These are phyloP conservation scores for Copidosoma aretas DNA, from an alignment of 2,888 invertebrate genomes.

Conservation along the genomic window DNA sequence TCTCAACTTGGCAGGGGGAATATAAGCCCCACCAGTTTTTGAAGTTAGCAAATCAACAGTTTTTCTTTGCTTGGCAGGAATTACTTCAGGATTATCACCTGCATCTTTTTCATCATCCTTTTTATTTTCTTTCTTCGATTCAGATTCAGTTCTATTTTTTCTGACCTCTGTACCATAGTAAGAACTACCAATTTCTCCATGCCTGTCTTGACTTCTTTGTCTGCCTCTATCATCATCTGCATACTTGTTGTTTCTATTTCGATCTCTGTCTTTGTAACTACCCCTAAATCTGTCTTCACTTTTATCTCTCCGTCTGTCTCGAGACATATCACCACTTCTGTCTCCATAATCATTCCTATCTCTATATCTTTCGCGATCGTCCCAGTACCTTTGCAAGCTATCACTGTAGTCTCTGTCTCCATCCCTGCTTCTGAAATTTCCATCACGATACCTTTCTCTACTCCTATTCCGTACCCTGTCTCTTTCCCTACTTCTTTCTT, in stretches of 20 bases:
- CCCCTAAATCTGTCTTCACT: constrained; percentile 30
- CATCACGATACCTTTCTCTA: neutral
- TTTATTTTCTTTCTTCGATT: constrained; percentile 29
- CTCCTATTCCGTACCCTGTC: constrained; percentile 9
- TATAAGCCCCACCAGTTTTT: constrained; percentile 93
- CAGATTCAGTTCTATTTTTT: constrained; percentile 29
- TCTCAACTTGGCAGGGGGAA: constrained; percentile 93
- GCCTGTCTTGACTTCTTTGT: constrained; percentile 42
- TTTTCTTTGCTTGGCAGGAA: constrained; percentile 62
- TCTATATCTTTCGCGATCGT: constrained; percentile 7
- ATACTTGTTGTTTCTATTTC: constrained; percentile 23
- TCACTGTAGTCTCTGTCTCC: constrained; percentile 1
- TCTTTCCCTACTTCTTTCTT: constrained; percentile 7
- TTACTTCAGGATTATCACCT: constrained; percentile 43
- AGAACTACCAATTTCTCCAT: constrained; percentile 33
- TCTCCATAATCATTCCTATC: constrained; percentile 12
- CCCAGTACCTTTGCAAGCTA: constrained; percentile 16
- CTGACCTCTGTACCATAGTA: constrained; percentile 45
- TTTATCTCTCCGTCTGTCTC: neutral
- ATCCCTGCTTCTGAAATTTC: constrained; percentile 3
- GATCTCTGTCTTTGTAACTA: constrained; percentile 34
- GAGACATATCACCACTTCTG: constrained; percentile 3
- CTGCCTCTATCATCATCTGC: constrained; percentile 6
- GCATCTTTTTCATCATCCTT: constrained; percentile 14
- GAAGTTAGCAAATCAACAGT: constrained; percentile 77